Percentiles rank a stretch among this genome's conserved stretches.
Conservation (phyloP, 2,888 invertebrate species). For the Lasioglossum vierecki region DNA sequence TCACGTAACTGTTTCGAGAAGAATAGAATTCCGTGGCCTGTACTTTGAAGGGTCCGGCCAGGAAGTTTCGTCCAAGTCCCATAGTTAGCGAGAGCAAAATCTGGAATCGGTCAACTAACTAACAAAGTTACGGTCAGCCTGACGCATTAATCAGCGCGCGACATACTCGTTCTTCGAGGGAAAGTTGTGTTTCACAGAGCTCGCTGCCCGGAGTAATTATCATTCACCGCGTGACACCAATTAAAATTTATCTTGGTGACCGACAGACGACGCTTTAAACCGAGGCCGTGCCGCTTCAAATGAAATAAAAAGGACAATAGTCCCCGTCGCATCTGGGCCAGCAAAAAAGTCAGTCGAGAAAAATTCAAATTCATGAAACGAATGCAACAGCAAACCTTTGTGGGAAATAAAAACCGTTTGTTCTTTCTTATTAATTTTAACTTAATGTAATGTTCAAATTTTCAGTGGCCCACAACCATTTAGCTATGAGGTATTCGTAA, state of each 20-base stretch:
- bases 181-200: constrained; percentile 25
- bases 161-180: constrained; percentile 33
- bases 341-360: neutral
- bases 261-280: neutral
- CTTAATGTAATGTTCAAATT: neutral
- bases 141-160: constrained; percentile 44
- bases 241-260: constrained; percentile 29
- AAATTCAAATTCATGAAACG: neutral
- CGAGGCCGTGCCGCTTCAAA: neutral
- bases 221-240: constrained; percentile 25
- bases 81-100: constrained; percentile 34
- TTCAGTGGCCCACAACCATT: neutral
- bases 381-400: neutral
- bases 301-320: neutral
- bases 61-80: constrained; percentile 28
- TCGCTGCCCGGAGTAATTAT: constrained; percentile 28
- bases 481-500: neutral
- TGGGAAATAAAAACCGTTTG: neutral
- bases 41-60: neutral
- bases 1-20: constrained; percentile 33
- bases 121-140: constrained; percentile 43
- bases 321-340: neutral
- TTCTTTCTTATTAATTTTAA: neutral
- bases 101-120: constrained; percentile 45
- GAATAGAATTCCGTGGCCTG: constrained; percentile 46